A percentile compares a stretch with the other conserved stretches of the same genome.
phyloP scores from a whole-genome alignment of 2,888 invertebrate genomes.

The Nemoura dubitans region DNA sequence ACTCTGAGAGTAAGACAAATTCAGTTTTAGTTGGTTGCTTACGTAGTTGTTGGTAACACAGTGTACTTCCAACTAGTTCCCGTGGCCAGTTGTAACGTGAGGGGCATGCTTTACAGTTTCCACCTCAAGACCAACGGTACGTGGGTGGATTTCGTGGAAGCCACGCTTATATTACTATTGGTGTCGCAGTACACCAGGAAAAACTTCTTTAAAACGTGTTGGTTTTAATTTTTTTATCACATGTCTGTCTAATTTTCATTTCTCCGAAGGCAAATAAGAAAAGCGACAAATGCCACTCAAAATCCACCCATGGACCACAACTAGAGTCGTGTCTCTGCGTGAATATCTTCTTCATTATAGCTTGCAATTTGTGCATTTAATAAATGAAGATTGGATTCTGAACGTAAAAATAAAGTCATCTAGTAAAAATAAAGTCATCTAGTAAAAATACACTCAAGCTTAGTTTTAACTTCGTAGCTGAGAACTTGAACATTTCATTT shows the following conservation, averaged over 20 bases:
- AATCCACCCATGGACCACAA: neutral
- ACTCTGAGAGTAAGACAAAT: neutral
- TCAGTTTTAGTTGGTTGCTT: neutral
- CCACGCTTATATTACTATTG: too few relatives aligned
- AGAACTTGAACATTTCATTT: neutral
- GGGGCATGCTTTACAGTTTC: conserved; percentile 9
- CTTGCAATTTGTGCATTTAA: neutral
- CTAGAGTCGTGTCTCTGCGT: neutral
- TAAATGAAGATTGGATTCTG: neutral
- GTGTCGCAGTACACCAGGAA: too few relatives aligned
- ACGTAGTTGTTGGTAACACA: neutral
- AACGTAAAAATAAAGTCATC: neutral
- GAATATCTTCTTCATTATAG: neutral
- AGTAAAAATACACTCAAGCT: neutral
- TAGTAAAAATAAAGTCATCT: neutral
- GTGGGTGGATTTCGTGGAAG: neutral
- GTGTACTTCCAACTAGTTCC: neutral
- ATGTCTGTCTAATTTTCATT: too few relatives aligned
- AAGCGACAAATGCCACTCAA: neutral
- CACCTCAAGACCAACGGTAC: neutral
- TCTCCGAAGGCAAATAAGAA: too few relatives aligned
- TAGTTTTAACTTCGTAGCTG: neutral
- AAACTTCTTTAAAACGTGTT: too few relatives aligned
- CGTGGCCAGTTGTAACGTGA: neutral
- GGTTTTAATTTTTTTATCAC: too few relatives aligned